These are phyloP conservation scores for Laticauda colubrina DNA, from an alignment of 2,113 vertebrate species.

Conservation along the genomic window DNA sequence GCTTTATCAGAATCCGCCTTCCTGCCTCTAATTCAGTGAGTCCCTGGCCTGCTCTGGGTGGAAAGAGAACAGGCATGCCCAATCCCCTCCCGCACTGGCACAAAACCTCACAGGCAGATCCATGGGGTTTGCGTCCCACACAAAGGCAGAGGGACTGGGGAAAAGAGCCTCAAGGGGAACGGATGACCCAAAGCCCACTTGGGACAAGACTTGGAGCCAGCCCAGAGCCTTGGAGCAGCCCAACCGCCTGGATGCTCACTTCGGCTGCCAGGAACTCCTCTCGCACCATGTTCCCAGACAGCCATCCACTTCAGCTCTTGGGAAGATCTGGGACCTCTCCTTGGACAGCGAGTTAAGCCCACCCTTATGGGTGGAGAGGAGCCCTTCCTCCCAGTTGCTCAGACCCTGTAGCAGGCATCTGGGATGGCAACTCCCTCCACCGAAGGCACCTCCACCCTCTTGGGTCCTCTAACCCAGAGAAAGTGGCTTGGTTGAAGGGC, in stretches of 20 bases:
- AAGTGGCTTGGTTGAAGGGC: neutral
- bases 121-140: neutral
- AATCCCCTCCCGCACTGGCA: neutral
- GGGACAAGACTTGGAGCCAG: neutral
- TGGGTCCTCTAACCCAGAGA: neutral
- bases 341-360: neutral
- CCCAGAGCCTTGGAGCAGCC: neutral
- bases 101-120: neutral
- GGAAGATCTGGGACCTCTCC: neutral
- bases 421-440: no score
- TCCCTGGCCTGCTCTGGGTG: neutral
- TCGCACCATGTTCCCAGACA: neutral
- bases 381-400: neutral
- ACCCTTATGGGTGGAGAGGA: neutral
- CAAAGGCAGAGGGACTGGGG: neutral
- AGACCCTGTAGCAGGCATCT: neutral
- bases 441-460: neutral
- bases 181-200: neutral
- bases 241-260: neutral
- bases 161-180: neutral
- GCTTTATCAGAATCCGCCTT: neutral
- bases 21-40: neutral
- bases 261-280: neutral
- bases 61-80: fast-evolving
- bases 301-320: neutral